A percentile compares a stretch with the other conserved stretches of the same genome.
Conservation (phyloP, 2,113 vertebrate species). For the Pelodiscus sinensis region DNA sequence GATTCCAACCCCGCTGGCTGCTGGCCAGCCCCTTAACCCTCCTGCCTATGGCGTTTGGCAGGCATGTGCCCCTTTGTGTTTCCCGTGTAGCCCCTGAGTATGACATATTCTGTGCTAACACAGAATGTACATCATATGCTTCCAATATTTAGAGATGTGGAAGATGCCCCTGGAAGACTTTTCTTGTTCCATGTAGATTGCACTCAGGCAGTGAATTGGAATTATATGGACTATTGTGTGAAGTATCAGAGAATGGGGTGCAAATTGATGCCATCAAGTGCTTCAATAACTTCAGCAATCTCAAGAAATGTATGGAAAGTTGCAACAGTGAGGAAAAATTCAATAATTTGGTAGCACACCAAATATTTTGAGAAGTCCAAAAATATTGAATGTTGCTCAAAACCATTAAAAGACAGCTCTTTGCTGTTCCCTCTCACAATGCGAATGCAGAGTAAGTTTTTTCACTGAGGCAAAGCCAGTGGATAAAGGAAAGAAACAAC, state of each 20-base stretch:
- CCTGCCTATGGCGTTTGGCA: too few relatives aligned
- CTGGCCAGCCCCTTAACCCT: too few relatives aligned
- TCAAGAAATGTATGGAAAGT: background rate
- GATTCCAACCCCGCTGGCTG: too few relatives aligned
- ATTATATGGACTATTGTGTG: slow-evolving; percentile 28
- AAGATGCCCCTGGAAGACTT: slow-evolving; percentile 40
- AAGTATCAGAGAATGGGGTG: slow-evolving; percentile 2
- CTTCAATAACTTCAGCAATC: background rate
- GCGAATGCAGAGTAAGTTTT: background rate
- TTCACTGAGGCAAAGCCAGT: background rate
- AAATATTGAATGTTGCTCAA: background rate
- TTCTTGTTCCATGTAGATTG: slow-evolving; percentile 31
- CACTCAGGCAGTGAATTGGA: slow-evolving; percentile 31
- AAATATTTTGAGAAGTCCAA: background rate
- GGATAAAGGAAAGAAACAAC: background rate
- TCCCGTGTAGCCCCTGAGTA: background rate
- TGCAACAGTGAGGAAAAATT: background rate
- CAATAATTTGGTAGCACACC: background rate
- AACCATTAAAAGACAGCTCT: background rate
- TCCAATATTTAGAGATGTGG: slow-evolving; percentile 47
- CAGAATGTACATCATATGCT: background rate
- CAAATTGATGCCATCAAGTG: background rate
- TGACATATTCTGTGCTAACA: slow-evolving; percentile 12
- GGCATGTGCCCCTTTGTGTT: too few relatives aligned
- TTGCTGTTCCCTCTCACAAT: background rate